These are phyloP conservation scores for Steromphala cineraria DNA, from an alignment of 2,888 invertebrate genomes.

Conservation along the genomic window DNA sequence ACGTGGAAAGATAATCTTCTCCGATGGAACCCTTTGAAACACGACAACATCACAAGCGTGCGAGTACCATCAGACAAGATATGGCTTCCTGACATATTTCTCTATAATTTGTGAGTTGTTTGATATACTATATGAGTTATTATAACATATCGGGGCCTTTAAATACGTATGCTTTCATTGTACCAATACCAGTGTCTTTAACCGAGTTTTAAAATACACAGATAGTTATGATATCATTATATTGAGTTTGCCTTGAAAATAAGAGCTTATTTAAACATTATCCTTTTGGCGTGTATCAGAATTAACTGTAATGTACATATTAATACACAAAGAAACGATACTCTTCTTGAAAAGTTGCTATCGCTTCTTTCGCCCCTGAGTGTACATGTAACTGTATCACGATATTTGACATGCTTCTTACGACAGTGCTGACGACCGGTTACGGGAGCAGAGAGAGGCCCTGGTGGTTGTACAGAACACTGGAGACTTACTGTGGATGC, in stretches of 20 bases:
- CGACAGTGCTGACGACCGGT: slow-evolving; percentile 72
- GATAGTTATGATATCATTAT: no score
- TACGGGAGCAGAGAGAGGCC: slow-evolving; percentile 72
- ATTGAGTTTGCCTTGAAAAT: no score
- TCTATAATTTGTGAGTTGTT: slow-evolving; percentile 62
- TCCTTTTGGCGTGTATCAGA: no score
- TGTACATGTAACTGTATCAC: no score
- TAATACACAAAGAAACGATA: no score
- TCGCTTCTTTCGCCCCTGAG: not conserved
- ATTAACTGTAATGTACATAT: no score
- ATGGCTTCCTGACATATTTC: slow-evolving; percentile 65
- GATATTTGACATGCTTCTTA: no score
- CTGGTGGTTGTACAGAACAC: slow-evolving; percentile 65
- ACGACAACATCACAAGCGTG: slow-evolving; percentile 54
- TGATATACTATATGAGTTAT: not conserved
- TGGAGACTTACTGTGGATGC: slow-evolving; percentile 66
- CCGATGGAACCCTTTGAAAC: slow-evolving; percentile 32
- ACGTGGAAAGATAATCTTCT: slow-evolving; percentile 30
- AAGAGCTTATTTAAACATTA: no score
- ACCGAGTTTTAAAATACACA: no score
- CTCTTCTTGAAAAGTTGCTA: no score
- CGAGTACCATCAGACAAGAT: slow-evolving; percentile 57
- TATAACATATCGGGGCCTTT: not conserved
- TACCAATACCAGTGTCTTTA: no score
- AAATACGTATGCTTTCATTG: no score